Evolutionary conservation across 1,140 invertebrate genomes (phyloP).

Genomic region (Drosophila sproati): DNA sequence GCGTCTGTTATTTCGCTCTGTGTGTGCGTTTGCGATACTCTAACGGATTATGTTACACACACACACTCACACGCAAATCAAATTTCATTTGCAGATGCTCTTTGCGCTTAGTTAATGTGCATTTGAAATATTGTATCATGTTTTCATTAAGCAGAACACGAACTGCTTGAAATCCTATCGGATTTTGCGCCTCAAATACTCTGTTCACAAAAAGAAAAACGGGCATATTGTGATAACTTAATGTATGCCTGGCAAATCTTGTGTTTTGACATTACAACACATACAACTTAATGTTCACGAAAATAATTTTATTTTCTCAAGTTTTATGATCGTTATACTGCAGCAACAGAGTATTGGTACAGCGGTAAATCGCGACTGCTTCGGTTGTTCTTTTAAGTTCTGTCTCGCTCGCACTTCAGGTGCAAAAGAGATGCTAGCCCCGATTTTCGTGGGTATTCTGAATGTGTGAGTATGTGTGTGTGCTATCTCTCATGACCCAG

Average conservation of each 20-base stretch:
- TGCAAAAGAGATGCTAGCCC: constrained; percentile 9
- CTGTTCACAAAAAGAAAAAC: too few species aligned
- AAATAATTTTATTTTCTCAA: too few species aligned
- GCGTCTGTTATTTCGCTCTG: constrained; percentile 55
- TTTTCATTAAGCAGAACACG: constrained; percentile 41
- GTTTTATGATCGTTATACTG: too few species aligned
- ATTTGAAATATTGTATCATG: constrained; percentile 22
- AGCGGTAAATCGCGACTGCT: too few species aligned
- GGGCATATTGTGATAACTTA: too few species aligned
- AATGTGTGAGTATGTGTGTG: neutral
- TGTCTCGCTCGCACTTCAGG: constrained; percentile 24
- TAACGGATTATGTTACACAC: constrained; percentile 53
- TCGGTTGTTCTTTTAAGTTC: neutral
- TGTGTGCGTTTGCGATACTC: constrained; percentile 12
- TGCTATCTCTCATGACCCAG: neutral
- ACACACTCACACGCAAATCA: constrained; percentile 13
- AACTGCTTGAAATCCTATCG: constrained; percentile 22
- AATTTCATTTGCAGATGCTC: constrained; percentile 30
- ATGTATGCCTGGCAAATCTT: too few species aligned
- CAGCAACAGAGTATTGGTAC: too few species aligned
- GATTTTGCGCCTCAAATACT: constrained; percentile 21
- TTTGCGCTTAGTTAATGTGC: constrained; percentile 28
- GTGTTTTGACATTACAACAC: too few species aligned
- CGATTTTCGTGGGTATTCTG: neutral
- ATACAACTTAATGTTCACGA: too few species aligned